These are phyloP conservation scores for Drosophila infuscata DNA, from an alignment of 2,888 invertebrate genomes.

Conservation along the genomic window DNA sequence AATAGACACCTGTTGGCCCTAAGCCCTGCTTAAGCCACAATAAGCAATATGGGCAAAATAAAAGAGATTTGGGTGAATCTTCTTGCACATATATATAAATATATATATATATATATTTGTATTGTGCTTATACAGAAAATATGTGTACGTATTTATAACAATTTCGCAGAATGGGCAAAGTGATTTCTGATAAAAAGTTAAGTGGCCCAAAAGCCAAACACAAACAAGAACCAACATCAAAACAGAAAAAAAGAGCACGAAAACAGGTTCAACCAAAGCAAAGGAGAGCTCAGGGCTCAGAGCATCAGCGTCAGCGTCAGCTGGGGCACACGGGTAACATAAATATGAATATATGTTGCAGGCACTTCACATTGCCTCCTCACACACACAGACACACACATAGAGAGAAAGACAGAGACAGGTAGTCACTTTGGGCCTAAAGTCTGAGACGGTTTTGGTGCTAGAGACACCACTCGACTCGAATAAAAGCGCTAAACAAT, in stretches of 20 bases:
- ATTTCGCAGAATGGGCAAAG: slow-evolving; percentile 73
- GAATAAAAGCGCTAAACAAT: slow-evolving; percentile 58
- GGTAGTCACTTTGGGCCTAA: slow-evolving; percentile 53
- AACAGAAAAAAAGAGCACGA: slow-evolving; percentile 32
- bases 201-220: slow-evolving; percentile 70
- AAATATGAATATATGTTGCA: slow-evolving; percentile 72
- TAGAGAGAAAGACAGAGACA: slow-evolving; percentile 12
- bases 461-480: slow-evolving; percentile 41
- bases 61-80: slow-evolving; percentile 19
- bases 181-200: slow-evolving; percentile 79
- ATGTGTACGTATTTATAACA: slow-evolving; percentile 44
- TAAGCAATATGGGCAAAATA: slow-evolving; percentile 12
- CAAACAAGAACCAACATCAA: slow-evolving; percentile 36
- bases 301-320: not conserved
- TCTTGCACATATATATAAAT: slow-evolving; percentile 14
- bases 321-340: slow-evolving; percentile 59
- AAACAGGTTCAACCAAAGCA: slow-evolving; percentile 62
- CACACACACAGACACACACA: slow-evolving; percentile 12
- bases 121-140: not conserved
- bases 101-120: not conserved
- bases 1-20: slow-evolving; percentile 38
- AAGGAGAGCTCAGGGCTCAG: slow-evolving; percentile 26
- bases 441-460: slow-evolving; percentile 15
- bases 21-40: slow-evolving; percentile 25
- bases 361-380: slow-evolving; percentile 40